Evolutionary conservation across 1,140 invertebrate genomes (phyloP).

Genomic region (Oncopeltus fasciatus): DNA sequence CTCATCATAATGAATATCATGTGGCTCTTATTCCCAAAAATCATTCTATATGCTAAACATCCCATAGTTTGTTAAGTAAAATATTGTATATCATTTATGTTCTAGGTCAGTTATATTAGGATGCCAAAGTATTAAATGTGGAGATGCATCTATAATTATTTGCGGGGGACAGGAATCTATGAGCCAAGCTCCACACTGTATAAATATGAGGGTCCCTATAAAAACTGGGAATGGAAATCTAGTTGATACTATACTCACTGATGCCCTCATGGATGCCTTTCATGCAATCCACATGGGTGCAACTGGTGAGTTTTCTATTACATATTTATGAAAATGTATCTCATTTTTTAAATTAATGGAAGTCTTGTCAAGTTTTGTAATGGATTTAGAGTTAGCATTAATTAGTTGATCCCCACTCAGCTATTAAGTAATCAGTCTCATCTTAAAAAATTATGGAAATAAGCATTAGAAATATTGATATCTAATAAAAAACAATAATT

Average conservation of each 20-base stretch:
- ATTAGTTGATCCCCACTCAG: too few relatives aligned
- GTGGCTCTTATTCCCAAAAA: too few relatives aligned
- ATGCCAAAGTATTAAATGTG: conserved; percentile 51
- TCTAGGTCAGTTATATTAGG: conserved; percentile 51
- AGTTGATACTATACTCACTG: conserved; percentile 53
- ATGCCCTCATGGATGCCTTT: conserved; percentile 73
- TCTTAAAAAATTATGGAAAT: too few relatives aligned
- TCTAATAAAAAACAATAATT: too few relatives aligned
- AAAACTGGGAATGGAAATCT: conserved; percentile 55
- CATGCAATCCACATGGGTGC: conserved; percentile 68
- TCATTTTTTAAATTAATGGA: too few relatives aligned
- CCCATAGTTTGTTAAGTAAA: not conserved
- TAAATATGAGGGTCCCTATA: conserved; percentile 45
- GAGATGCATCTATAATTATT: conserved; percentile 55
- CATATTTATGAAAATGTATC: not conserved
- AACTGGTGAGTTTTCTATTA: conserved; percentile 42
- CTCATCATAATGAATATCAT: too few relatives aligned
- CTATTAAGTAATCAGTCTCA: too few relatives aligned
- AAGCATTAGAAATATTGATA: too few relatives aligned
- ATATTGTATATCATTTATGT: conserved; percentile 14
- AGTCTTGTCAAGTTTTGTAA: too few relatives aligned
- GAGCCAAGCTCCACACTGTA: conserved; percentile 61
- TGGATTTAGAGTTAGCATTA: too few relatives aligned
- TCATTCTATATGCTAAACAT: too few relatives aligned
- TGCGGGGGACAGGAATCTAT: conserved; percentile 78